Evolutionary conservation across 2,888 invertebrate genomes (phyloP).

Genomic region (Callimorpha dominula): DNA sequence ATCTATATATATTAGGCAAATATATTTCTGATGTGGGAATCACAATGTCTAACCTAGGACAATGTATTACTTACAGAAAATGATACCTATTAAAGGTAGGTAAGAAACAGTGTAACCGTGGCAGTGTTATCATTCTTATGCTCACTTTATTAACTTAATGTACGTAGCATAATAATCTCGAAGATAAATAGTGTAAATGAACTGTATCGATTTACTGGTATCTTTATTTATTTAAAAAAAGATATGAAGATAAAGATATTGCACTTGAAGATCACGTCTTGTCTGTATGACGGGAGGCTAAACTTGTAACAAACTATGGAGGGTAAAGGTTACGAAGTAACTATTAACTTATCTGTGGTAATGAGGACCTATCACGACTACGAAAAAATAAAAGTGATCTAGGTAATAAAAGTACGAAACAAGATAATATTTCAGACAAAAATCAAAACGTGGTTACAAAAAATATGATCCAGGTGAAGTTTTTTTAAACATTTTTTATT

Average conservation of each 20-base stretch:
- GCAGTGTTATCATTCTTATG: not conserved
- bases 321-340: not conserved
- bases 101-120: not conserved
- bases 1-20: too few relatives aligned
- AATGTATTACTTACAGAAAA: too few relatives aligned
- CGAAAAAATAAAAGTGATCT: too few relatives aligned
- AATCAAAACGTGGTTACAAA: not conserved
- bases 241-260: too few relatives aligned
- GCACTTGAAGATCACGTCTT: too few relatives aligned
- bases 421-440: not conserved
- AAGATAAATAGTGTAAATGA: not conserved
- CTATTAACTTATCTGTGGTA: not conserved
- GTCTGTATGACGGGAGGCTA: not conserved
- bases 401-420: too few relatives aligned
- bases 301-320: not conserved
- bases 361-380: too few relatives aligned
- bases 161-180: not conserved
- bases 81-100: not conserved
- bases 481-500: too few relatives aligned
- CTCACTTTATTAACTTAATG: not conserved
- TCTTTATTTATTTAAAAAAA: not conserved
- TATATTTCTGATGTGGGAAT: too few relatives aligned
- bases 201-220: not conserved
- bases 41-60: too few relatives aligned
- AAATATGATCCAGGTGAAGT: too few relatives aligned